A percentile compares a stretch with the other conserved stretches of the same genome.
Evolutionary conservation across 2,888 invertebrate species (phyloP).

Genomic region (Agrochola macilenta): DNA sequence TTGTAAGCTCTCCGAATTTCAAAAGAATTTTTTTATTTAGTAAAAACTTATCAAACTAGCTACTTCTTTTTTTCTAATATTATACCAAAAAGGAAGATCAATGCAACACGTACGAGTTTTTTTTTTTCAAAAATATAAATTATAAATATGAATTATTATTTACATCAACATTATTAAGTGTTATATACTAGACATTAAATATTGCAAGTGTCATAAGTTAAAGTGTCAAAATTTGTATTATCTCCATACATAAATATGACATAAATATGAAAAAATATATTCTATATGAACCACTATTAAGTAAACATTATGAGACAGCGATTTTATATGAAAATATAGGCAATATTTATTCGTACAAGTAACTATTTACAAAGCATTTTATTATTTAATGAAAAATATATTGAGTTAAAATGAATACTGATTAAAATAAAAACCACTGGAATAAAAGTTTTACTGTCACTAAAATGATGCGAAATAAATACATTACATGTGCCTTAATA

Average conservation of each 20-base stretch:
- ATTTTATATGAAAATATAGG: conserved; percentile 86
- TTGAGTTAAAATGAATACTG: conserved; percentile 83
- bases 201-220: conserved; percentile 87
- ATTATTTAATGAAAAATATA: conserved; percentile 66
- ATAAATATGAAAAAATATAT: conserved; percentile 86
- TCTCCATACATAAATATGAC: conserved; percentile 60
- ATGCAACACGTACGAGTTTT: conserved; percentile 65
- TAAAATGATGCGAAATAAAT: conserved; percentile 65
- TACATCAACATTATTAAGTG: conserved; percentile 79
- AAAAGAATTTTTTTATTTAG: conserved; percentile 64
- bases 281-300: conserved; percentile 80
- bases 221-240: conserved; percentile 75
- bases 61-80: conserved; percentile 57
- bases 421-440: conserved; percentile 76
- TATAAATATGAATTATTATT: conserved; percentile 74
- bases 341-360: conserved; percentile 78
- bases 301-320: conserved; percentile 76
- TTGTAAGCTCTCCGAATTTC: conserved; percentile 76
- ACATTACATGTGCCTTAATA: conserved; percentile 69
- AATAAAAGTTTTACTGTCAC: conserved; percentile 70
- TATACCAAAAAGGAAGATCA: conserved; percentile 70
- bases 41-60: conserved; percentile 65
- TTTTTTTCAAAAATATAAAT: conserved; percentile 60
- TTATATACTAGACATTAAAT: conserved; percentile 79
- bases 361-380: conserved; percentile 81